These are phyloP conservation scores for Synanceia verrucosa DNA, from an alignment of 2,797 vertebrate genomes.

Conservation along the genomic window DNA sequence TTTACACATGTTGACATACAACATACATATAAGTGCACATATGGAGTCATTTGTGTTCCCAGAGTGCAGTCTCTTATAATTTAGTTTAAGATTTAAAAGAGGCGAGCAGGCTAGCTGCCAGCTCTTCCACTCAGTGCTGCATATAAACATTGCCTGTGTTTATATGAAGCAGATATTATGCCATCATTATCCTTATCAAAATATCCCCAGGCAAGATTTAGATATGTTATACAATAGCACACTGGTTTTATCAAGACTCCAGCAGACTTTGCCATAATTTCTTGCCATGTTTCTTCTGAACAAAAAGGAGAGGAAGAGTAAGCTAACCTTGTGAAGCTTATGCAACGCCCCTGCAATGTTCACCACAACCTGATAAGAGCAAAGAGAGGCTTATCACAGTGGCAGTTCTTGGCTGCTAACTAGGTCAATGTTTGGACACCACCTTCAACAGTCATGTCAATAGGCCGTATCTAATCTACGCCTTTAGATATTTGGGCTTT, in stretches of 20 bases:
- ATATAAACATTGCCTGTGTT: constrained; percentile 43
- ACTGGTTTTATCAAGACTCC: constrained; percentile 35
- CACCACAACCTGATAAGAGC: constrained; percentile 50
- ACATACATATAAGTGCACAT: constrained; percentile 1
- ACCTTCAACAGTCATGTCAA: constrained; percentile 44
- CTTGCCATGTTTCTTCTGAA: constrained; percentile 24
- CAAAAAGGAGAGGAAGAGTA: not conserved
- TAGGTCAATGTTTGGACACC: constrained; percentile 58
- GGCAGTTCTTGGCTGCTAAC: constrained; percentile 46
- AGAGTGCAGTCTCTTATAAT: constrained; percentile 3
- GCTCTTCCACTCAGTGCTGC: constrained; percentile 31
- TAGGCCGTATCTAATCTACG: constrained; percentile 49
- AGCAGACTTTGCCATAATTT: constrained; percentile 11
- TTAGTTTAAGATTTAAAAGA: constrained; percentile 21
- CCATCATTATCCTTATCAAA: constrained; percentile 38
- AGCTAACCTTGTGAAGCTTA: constrained; percentile 65
- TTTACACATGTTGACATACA: constrained; percentile 6
- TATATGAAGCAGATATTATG: constrained; percentile 30
- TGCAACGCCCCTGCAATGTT: constrained; percentile 74
- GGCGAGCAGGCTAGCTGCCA: constrained; percentile 9
- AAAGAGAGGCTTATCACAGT: constrained; percentile 54
- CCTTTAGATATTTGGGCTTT: constrained; percentile 28
- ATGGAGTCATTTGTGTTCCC: not conserved
- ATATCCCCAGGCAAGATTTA: constrained; percentile 27
- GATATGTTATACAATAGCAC: constrained; percentile 15